Conservation (phyloP, 2,113 vertebrate genomes). For the Semnopithecus entellus region DNA sequence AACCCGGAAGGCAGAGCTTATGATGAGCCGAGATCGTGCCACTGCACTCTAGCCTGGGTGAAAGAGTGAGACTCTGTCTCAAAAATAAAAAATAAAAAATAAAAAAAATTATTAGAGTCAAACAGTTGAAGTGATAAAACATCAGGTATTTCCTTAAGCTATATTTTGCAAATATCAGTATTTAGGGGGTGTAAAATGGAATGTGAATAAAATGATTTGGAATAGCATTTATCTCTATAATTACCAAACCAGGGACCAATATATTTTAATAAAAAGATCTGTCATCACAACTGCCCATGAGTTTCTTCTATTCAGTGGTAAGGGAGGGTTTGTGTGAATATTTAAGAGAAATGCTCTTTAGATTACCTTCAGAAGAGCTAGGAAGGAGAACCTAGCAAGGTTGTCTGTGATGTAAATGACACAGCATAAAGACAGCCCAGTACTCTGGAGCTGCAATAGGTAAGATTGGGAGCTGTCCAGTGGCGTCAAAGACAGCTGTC, state of each 20-base stretch:
- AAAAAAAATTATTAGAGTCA: background rate
- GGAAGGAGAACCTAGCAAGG: background rate
- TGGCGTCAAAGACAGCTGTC: background rate
- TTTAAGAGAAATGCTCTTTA: no score
- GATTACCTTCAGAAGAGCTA: background rate
- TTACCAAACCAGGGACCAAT: background rate
- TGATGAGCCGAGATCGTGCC: fast-evolving
- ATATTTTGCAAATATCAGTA: background rate
- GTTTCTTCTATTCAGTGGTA: background rate
- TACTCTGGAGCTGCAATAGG: no score
- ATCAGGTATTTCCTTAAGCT: background rate
- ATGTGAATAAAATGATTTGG: background rate
- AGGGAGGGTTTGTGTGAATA: background rate
- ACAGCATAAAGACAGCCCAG: background rate
- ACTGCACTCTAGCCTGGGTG: no score
- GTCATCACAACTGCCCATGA: background rate
- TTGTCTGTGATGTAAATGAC: background rate
- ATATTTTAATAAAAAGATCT: background rate
- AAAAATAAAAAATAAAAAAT: no score
- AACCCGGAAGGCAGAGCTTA: no score
- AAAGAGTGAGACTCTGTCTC: no score
- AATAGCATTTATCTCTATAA: background rate
- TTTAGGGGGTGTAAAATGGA: background rate
- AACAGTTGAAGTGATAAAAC: background rate
- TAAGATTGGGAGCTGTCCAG: background rate